Percentiles rank a stretch among this genome's conserved stretches.
Evolutionary conservation across 1,140 invertebrate genomes (phyloP).

Genomic region (Drosophila aff.): DNA sequence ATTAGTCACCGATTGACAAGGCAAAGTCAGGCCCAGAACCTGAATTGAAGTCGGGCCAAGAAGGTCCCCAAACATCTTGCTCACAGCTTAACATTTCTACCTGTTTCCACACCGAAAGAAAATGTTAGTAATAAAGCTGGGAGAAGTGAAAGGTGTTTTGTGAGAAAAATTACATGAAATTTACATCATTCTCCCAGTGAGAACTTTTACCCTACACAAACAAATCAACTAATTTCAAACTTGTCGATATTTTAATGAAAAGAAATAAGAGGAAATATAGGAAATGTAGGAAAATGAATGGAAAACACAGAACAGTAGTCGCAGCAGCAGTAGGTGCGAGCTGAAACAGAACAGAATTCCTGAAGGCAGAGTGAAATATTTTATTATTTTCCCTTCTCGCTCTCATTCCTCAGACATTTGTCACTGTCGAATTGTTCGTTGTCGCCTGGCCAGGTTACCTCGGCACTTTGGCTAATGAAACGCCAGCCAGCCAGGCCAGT

Average conservation of each 20-base stretch:
- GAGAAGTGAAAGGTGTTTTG: too few species aligned
- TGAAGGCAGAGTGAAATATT: conserved; percentile 34
- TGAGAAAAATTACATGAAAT: not conserved
- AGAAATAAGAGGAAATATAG: not conserved
- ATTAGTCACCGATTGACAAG: conserved; percentile 83
- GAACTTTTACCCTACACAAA: conserved; percentile 38
- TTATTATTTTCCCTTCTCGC: conserved; percentile 19
- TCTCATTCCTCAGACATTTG: conserved; percentile 52
- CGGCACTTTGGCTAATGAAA: conserved; percentile 74
- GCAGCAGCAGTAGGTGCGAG: not conserved
- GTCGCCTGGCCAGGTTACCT: conserved; percentile 39
- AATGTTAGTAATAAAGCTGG: not conserved
- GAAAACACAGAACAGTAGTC: not conserved
- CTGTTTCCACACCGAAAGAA: conserved; percentile 17
- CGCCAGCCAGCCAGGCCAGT: conserved; percentile 35
- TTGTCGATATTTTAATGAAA: conserved; percentile 74
- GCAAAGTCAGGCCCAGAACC: conserved; percentile 44
- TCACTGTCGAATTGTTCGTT: conserved; percentile 43
- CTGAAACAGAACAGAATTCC: conserved; percentile 13
- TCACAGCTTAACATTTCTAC: conserved; percentile 28
- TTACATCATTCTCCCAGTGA: not conserved
- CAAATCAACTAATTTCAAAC: conserved; percentile 79
- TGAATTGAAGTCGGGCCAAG: conserved; percentile 44
- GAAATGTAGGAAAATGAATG: not conserved
- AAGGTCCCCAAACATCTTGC: conserved; percentile 20